Evolutionary conservation across 2,113 vertebrate species (phyloP), one percentile per base, ranked within the genome.

Genomic region (Orientallactaga bullata): DNA sequence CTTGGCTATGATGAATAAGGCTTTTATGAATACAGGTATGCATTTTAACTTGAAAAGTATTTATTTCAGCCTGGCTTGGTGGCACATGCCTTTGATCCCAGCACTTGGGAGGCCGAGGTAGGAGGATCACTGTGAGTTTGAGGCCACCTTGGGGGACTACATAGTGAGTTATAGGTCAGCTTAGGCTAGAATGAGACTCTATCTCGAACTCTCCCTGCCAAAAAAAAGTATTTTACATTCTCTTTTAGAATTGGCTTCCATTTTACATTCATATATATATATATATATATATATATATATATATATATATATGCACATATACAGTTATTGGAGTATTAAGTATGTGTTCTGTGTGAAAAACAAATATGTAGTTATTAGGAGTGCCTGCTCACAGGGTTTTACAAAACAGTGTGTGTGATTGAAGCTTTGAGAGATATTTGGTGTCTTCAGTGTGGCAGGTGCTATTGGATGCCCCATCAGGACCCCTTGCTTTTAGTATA

Each of bases 361-460:
- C 17, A 47, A 24, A 16, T 47, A 26, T 32, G 6, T 65, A 39
- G 47, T 20, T 92, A 74, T 61, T 28, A 55, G 26, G 51, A 92
- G 63, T 58, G 28, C 3, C n/a, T 60, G 30, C 10, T 90, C 10
- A 65, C 60, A 85, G 15, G 8, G 15, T 12, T 86, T 91, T 63
- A 78, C 13, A 66, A 35, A 74, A 7, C 63, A 10, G 1, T 5
- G 18, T 47, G 13, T 61, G n/a, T 81, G 85, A 69, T 60, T 73
- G 24, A 81, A 32, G 81, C 15, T 20, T 66, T 60, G 73, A 51
- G 32, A 85, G 58, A 74, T 4, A 12, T 58, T 32, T 83, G 39
- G 66, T 74, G 94, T 85, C 68, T n/a, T 88, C 47, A 90, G 17
- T 26, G 5, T 30, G 30, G 61, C n/a, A 91, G 71, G 73, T 79